These are phyloP conservation scores for Pseudococcus jackbeardsleyi DNA, from an alignment of 2,888 invertebrate species.

Conservation along the genomic window DNA sequence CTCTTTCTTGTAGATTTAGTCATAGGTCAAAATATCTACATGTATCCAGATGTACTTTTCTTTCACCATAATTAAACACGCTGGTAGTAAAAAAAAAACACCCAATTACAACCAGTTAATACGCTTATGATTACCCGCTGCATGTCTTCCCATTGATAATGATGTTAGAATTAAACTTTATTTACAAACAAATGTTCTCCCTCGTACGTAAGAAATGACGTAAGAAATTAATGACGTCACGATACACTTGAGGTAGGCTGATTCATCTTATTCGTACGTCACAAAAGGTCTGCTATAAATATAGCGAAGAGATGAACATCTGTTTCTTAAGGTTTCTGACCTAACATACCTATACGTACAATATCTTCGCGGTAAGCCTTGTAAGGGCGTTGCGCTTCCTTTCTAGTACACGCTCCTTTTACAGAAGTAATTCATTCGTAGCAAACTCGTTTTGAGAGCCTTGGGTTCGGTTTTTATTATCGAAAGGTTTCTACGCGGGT, in stretches of 20 bases:
- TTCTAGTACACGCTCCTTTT: conserved; percentile 14
- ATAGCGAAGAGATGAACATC: conserved; percentile 47
- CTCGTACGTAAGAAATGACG: conserved; percentile 32
- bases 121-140: neutral
- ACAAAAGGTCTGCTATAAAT: conserved; percentile 12
- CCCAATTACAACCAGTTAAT: conserved; percentile 7
- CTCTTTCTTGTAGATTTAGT: too few relatives aligned
- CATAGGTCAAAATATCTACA: too few relatives aligned
- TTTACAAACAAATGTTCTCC: conserved; percentile 18
- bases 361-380: conserved; percentile 49
- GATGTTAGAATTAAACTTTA: conserved; percentile 1
- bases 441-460: neutral
- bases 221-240: conserved; percentile 34
- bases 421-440: conserved; percentile 24
- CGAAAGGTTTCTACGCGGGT: neutral
- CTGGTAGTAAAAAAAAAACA: neutral
- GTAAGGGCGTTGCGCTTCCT: conserved; percentile 64
- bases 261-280: conserved; percentile 43
- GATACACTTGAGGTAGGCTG: conserved; percentile 46
- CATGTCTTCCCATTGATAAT: neutral
- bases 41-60: neutral
- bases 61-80: neutral
- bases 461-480: neutral
- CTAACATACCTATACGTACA: conserved; percentile 52
- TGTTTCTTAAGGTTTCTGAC: conserved; percentile 65